Percentiles rank a stretch among this genome's conserved stretches.
phyloP scores from a whole-genome alignment of 2,888 invertebrate genomes.

The Acleris sparsana region DNA sequence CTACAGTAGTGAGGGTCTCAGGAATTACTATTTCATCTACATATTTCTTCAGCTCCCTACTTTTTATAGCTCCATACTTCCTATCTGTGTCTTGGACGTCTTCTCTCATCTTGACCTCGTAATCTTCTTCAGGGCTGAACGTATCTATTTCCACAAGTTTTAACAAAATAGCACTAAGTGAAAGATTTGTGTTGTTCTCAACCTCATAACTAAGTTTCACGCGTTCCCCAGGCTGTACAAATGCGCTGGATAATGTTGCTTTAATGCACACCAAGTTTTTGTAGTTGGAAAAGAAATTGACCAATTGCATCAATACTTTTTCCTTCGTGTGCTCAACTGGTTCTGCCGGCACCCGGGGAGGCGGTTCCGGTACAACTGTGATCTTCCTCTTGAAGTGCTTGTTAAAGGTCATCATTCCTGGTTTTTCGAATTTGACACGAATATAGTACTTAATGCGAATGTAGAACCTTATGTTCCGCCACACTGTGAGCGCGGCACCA shows the following conservation, averaged over 20 bases:
- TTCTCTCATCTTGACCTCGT: not conserved
- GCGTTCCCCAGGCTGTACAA: conserved; percentile 9
- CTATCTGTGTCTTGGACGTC: conserved; percentile 9
- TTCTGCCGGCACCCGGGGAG: conserved; percentile 9
- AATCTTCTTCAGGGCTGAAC: conserved; percentile 1
- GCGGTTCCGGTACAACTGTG: conserved; percentile 15
- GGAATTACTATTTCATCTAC: conserved; percentile 15
- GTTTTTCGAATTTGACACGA: conserved; percentile 24
- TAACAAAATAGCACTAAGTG: conserved; percentile 14
- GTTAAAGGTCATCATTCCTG: conserved; percentile 15
- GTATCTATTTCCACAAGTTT: conserved; percentile 23
- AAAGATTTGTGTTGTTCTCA: conserved; percentile 20
- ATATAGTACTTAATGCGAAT: conserved; percentile 28
- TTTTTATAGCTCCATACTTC: conserved; percentile 19
- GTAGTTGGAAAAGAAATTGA: conserved; percentile 20
- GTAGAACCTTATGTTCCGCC: conserved; percentile 25
- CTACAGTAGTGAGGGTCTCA: not conserved
- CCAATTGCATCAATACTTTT: conserved; percentile 19
- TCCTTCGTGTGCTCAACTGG: conserved; percentile 17
- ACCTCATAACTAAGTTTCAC: conserved; percentile 26
- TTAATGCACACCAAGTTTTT: conserved; percentile 25
- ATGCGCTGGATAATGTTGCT: conserved; percentile 13
- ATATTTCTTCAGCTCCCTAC: conserved; percentile 6
- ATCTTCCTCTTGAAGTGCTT: conserved; percentile 30
- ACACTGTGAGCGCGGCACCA: not conserved